Percentiles rank a stretch among this genome's conserved stretches.
Conservation (phyloP, 2,113 vertebrate species). For the Tetrao urogallus region DNA sequence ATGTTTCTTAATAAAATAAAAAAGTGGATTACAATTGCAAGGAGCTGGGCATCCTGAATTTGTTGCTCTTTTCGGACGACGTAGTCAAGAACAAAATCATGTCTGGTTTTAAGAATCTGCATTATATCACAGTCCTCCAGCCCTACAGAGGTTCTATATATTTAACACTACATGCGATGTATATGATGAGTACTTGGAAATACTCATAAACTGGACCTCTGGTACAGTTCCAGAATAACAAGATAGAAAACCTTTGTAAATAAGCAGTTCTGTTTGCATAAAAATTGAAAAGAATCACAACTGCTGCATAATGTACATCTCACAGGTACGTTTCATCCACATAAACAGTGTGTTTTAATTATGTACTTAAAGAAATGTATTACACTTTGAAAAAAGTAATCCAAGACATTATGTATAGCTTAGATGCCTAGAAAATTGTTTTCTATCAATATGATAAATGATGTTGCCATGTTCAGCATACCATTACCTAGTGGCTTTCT, state of each 20-base stretch:
- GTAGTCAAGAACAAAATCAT: background rate
- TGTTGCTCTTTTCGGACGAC: background rate
- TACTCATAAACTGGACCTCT: background rate
- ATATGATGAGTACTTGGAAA: background rate
- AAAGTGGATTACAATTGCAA: background rate
- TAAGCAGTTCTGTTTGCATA: background rate
- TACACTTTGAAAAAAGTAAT: background rate
- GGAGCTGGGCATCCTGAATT: background rate
- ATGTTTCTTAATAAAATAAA: background rate
- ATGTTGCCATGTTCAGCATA: background rate
- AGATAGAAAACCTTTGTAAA: background rate
- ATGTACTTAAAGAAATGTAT: background rate
- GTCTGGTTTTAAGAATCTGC: background rate
- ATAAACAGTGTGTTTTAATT: background rate
- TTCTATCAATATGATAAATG: accelerated
- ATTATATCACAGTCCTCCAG: background rate
- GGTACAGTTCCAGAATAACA: accelerated
- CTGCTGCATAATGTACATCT: background rate
- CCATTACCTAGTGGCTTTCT: background rate
- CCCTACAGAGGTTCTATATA: background rate
- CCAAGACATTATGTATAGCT: background rate
- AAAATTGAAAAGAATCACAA: background rate
- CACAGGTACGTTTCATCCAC: background rate
- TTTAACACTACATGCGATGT: background rate
- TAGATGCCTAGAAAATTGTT: background rate